phyloP scores from a whole-genome alignment of 1,140 invertebrate genomes.

The Acromyrmex echinatior region DNA sequence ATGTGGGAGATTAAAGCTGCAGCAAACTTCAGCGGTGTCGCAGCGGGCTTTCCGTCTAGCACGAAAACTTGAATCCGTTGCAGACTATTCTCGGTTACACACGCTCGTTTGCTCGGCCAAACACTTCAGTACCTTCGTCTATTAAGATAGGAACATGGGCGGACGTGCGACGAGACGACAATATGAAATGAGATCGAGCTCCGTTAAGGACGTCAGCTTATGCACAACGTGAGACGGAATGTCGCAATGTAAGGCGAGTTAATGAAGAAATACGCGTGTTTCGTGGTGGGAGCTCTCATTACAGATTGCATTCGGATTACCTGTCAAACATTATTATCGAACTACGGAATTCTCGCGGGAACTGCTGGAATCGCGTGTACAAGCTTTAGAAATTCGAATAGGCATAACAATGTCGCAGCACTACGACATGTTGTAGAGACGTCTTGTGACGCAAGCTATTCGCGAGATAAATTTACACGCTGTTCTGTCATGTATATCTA shows the following conservation, averaged over 20 bases:
- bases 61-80: slow-evolving; percentile 57
- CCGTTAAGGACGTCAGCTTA: slow-evolving; percentile 47
- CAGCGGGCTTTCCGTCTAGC: slow-evolving; percentile 58
- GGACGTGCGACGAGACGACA: slow-evolving; percentile 48
- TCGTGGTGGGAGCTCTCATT: slow-evolving; percentile 25
- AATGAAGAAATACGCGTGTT: slow-evolving; percentile 70
- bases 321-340: slow-evolving; percentile 60
- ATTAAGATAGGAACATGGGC: slow-evolving; percentile 64
- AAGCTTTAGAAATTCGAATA: slow-evolving; percentile 43
- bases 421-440: neutral
- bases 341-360: slow-evolving; percentile 21
- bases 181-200: slow-evolving; percentile 43
- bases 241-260: slow-evolving; percentile 33
- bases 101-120: slow-evolving; percentile 51
- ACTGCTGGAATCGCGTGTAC: slow-evolving; percentile 29
- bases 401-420: slow-evolving; percentile 15
- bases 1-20: slow-evolving; percentile 64
- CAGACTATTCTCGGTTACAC: slow-evolving; percentile 50
- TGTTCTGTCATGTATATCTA: neutral
- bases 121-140: slow-evolving; percentile 73
- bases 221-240: slow-evolving; percentile 42
- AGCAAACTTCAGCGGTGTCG: slow-evolving; percentile 62
- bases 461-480: slow-evolving; percentile 16
- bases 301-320: slow-evolving; percentile 56
- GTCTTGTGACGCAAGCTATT: neutral